Conservation (phyloP, 2,797 vertebrate genomes). For the Coendou prehensilis region DNA sequence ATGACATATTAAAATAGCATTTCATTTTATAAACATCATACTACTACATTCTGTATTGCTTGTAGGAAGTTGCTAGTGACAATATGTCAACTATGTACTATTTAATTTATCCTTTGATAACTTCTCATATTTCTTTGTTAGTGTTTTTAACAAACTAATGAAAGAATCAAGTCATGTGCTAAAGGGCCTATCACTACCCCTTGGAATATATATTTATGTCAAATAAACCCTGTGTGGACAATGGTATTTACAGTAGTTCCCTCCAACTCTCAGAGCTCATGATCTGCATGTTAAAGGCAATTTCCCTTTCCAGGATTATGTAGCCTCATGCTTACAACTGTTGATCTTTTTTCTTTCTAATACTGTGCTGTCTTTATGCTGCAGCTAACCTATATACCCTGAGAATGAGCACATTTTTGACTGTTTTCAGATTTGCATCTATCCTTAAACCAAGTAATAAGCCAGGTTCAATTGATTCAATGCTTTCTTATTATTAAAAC, state of each 20-base stretch:
- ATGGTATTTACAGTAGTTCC: neutral
- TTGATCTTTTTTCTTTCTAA: neutral
- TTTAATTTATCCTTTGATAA: constrained; percentile 14
- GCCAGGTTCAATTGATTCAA: neutral
- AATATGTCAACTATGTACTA: neutral
- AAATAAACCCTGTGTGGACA: neutral
- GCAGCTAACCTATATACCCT: neutral
- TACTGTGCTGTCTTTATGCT: neutral
- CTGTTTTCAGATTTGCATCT: constrained; percentile 41
- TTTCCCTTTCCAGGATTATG: neutral
- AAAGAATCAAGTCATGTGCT: constrained; percentile 16
- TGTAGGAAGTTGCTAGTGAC: neutral
- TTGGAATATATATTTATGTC: constrained; percentile 6
- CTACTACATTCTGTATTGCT: constrained; percentile 11
- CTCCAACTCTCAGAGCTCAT: neutral
- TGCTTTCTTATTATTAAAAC: constrained; percentile 41
- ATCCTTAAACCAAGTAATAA: constrained; percentile 6
- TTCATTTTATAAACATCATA: constrained; percentile 28
- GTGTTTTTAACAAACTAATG: constrained; percentile 9
- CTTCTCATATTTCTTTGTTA: neutral
- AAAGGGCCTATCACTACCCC: neutral
- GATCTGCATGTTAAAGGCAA: neutral
- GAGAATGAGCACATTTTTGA: constrained; percentile 24
- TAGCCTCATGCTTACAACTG: neutral
- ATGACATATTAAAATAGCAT: neutral